Percentiles rank a stretch among this genome's conserved stretches.
Evolutionary conservation across 1,140 invertebrate species (phyloP).

Genomic region (Drosophila bifasciata): DNA sequence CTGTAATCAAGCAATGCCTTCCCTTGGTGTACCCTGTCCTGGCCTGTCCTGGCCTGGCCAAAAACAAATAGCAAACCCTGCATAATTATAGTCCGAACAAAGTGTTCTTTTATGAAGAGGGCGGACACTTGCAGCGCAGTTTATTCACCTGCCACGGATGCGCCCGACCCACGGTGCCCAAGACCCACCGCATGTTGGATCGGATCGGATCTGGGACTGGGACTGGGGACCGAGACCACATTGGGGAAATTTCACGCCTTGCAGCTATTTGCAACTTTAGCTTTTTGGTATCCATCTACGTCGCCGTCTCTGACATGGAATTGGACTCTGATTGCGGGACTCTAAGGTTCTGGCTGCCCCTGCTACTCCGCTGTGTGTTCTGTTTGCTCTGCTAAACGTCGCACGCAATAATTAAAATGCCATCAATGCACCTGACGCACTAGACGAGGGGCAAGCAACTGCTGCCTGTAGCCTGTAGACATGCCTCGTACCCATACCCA

Average conservation of each 20-base stretch:
- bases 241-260: conserved; percentile 69
- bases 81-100: conserved; percentile 72
- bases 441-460: conserved; percentile 10
- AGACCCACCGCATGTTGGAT: conserved; percentile 5
- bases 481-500: conserved; percentile 6
- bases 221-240: conserved; percentile 31
- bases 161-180: conserved; percentile 17
- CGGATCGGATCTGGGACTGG: not conserved
- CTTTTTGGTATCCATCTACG: conserved; percentile 2
- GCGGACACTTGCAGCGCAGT: conserved; percentile 73
- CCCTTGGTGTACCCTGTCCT: not conserved
- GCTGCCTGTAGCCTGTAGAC: conserved; percentile 10
- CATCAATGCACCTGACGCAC: conserved; percentile 62
- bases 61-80: conserved; percentile 67
- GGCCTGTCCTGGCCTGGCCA: conserved; percentile 13
- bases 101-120: conserved; percentile 70
- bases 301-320: not conserved
- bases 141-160: conserved; percentile 69
- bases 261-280: conserved; percentile 65
- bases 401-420: conserved; percentile 69
- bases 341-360: too few relatives aligned
- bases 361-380: not conserved
- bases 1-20: not conserved
- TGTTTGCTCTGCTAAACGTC: conserved; percentile 54
- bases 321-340: too few relatives aligned